Evolutionary conservation across 2,888 invertebrate genomes (phyloP), one percentile per base, ranked within the genome.

Genomic region (Bhutanitis thaidina): DNA sequence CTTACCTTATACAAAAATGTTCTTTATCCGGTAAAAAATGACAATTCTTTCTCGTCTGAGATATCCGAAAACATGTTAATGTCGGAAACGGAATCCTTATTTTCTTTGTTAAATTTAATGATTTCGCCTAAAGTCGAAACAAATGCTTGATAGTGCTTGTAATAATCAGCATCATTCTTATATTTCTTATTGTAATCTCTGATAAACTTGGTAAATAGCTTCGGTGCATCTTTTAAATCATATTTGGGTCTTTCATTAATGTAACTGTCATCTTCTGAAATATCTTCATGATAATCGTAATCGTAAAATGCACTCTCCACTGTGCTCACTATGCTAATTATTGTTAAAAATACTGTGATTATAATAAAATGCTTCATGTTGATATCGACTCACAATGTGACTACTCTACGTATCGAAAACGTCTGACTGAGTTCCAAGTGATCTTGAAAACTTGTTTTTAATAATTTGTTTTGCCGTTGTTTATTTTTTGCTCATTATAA

Each of bases 61-160:
- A n/a, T n/a, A 59, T 84, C 84, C 9, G 82, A 47, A 54, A 82
- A 82, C 52, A 68, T 52, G 55, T 84, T 83, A 36, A 86, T 81
- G 36, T 70, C 77, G 39, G 60, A 52, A 8, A 67, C 49, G 7
- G 62, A 61, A 10, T 51, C 51, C 7, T 57, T 59, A n/a, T n/a
- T 50, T 25, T 67, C 60, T 8, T 65, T 62, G 56, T 85, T 86
- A 9, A 72, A 47, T 7, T 52, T 60, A 53, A 78, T 86, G 8
- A 86, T 81, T 12, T 71, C 70, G 44, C 69, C 66, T 48, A 86
- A 65, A 50, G 67, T 80, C 2, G 68, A 59, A 7, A 72, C 48
- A 39, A 86, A 86, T 34, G 65, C 67, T 3, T 61, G 50, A 49
- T 62, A 84, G 54, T 70, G 82, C n/a, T 55, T 60, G 0, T 64